A percentile compares a stretch with the other conserved stretches of the same genome.
Evolutionary conservation across 2,797 vertebrate species (phyloP).

Genomic region (Valencia hispanica): DNA sequence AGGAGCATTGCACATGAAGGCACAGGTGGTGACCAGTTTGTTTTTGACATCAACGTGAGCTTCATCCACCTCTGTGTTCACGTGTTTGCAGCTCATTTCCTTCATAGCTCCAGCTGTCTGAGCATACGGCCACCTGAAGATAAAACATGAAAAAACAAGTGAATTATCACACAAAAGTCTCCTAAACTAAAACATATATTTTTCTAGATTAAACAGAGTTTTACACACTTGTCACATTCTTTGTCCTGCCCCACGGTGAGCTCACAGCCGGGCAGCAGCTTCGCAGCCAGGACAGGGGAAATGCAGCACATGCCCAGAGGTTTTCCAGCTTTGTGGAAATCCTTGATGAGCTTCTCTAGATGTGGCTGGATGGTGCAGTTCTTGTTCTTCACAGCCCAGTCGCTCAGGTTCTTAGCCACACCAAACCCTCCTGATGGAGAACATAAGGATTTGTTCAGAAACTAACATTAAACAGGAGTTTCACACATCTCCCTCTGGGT

Average conservation of each 20-base stretch:
- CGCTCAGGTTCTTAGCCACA: slow-evolving; percentile 89
- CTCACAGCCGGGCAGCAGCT: slow-evolving; percentile 88
- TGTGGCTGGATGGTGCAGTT: slow-evolving; percentile 83
- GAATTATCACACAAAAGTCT: background rate
- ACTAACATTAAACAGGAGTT: background rate
- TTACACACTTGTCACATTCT: slow-evolving; percentile 79
- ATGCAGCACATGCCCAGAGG: slow-evolving; percentile 94
- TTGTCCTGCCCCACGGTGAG: slow-evolving; percentile 91
- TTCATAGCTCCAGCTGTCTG: slow-evolving; percentile 76
- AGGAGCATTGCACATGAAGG: slow-evolving; percentile 89
- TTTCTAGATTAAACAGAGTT: background rate
- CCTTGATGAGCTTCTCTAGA: slow-evolving; percentile 86
- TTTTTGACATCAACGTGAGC: slow-evolving; percentile 84
- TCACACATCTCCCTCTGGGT: background rate
- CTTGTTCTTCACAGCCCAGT: slow-evolving; percentile 91
- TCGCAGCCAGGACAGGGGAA: slow-evolving; percentile 88
- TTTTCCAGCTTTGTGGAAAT: slow-evolving; percentile 88
- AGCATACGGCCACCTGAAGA: slow-evolving; percentile 84
- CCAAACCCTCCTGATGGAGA: slow-evolving; percentile 85
- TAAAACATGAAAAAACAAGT: background rate
- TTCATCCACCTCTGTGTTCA: slow-evolving; percentile 84
- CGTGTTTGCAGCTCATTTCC: slow-evolving; percentile 85
- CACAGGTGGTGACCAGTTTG: slow-evolving; percentile 86
- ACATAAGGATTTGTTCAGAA: background rate
- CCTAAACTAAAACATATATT: background rate